Evolutionary conservation across 2,113 vertebrate species (phyloP).

Genomic region (Anas platyrhynchos): DNA sequence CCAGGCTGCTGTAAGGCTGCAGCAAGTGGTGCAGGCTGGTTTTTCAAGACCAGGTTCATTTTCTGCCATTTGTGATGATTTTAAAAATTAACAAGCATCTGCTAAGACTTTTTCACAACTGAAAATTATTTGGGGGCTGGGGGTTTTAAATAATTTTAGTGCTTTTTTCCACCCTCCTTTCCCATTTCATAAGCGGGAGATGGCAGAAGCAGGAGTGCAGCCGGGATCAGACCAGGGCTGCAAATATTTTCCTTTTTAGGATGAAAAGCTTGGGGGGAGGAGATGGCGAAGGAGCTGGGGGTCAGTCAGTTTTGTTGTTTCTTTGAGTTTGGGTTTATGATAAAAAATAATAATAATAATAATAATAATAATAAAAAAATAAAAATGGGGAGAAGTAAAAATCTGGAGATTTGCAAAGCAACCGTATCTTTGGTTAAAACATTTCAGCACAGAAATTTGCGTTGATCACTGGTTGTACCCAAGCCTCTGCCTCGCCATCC

Average conservation of each 20-base stretch:
- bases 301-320: background rate
- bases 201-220: background rate
- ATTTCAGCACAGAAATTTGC: rapidly evolving
- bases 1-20: rapidly evolving
- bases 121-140: constrained; percentile 45
- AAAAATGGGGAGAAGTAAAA: background rate
- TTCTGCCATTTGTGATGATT: background rate
- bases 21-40: background rate
- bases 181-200: background rate
- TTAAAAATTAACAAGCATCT: constrained; percentile 43
- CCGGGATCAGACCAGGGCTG: background rate
- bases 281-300: background rate
- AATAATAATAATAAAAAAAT: too few species aligned
- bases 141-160: constrained; percentile 42
- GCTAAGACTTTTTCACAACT: background rate
- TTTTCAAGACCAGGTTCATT: background rate
- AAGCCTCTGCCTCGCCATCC: background rate
- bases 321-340: background rate
- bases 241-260: background rate
- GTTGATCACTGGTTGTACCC: rapidly evolving
- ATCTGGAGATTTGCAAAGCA: background rate
- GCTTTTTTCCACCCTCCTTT: background rate
- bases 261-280: background rate
- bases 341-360: too few species aligned
- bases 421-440: background rate